A percentile compares a stretch with the other conserved stretches of the same genome.
phyloP scores from a whole-genome alignment of 2,888 invertebrate genomes.

The Myopa testacea region DNA sequence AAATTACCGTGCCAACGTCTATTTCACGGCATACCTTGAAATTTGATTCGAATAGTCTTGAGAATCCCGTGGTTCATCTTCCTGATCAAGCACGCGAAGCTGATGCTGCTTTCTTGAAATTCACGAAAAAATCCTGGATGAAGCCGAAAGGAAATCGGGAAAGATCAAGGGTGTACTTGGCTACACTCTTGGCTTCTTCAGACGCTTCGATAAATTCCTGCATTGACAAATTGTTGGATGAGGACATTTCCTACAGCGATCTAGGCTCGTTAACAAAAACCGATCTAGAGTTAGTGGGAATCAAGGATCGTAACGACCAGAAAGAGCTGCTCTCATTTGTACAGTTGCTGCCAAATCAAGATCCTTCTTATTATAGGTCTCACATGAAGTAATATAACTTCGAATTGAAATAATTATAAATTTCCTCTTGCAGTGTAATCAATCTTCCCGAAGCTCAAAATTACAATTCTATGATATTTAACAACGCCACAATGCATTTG shows the following conservation, averaged over 20 bases:
- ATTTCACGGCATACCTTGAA: constrained; percentile 48
- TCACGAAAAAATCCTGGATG: constrained; percentile 49
- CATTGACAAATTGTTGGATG: constrained; percentile 56
- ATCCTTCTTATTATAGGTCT: constrained; percentile 57
- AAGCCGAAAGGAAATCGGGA: constrained; percentile 44
- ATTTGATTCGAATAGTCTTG: constrained; percentile 49
- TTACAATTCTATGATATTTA: constrained; percentile 60
- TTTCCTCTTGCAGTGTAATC: constrained; percentile 48
- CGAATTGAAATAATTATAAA: constrained; percentile 19
- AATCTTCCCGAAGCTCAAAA: constrained; percentile 50
- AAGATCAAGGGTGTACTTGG: constrained; percentile 53
- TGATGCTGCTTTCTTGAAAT: constrained; percentile 55
- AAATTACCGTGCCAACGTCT: constrained; percentile 42
- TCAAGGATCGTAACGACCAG: constrained; percentile 52
- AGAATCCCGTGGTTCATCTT: constrained; percentile 52
- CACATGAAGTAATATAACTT: neutral
- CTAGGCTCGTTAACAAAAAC: constrained; percentile 57
- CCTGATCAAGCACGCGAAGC: constrained; percentile 48
- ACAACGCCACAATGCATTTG: constrained; percentile 57
- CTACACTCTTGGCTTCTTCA: constrained; percentile 48
- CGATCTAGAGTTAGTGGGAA: constrained; percentile 61
- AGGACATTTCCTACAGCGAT: constrained; percentile 60
- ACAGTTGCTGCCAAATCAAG: constrained; percentile 59
- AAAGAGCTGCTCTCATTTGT: constrained; percentile 57
- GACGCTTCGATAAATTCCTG: constrained; percentile 39